Evolutionary conservation across 2,113 vertebrate species (phyloP), one percentile per base, ranked within the genome.

Genomic region (Epinephelus fuscoguttatus): DNA sequence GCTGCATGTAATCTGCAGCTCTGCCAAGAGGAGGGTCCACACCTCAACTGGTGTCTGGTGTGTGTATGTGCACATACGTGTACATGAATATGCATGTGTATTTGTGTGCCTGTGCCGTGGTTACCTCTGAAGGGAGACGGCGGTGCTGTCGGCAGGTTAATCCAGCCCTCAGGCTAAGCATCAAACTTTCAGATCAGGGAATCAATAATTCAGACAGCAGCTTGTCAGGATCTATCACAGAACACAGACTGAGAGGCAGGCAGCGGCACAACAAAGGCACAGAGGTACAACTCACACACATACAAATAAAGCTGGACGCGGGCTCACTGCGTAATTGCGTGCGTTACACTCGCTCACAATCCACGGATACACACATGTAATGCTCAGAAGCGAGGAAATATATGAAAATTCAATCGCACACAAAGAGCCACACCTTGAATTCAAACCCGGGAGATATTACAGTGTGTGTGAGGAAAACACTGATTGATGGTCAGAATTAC

Each of bases 201-300:
- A 94, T 95, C 94, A 95, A 94, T 95, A 93, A 95, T 94, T 94
- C 92, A 95, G 93, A 87, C 90, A 69, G 81, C 82, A 81, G 91
- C 91, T 91, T 92, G 92, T 95, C 93, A 91, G 88, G 90, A 93
- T 92, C 92, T 88, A 94, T 94, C 91, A 90, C 82, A 50, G 86
- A 89, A 87, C 88, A 85, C 86, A 86, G 88, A 84, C 76, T 72
- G 82, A 91, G 90, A 88, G 81, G 79, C 70, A 84, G 64, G 82
- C 88, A 23, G 71, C 59, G 21, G 74, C 40, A 82, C 25, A 76
- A 89, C 89, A 82, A 88, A 75, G 81, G 87, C 87, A 53, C 91
- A 86, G 81, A 85, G 92, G 84, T 88, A 63, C 84, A 8, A 78
- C 72, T 67, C 70, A 25, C 72, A 70, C 75, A 73, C 67, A 78